These are phyloP conservation scores for Brenthis hecate DNA, from an alignment of 2,888 invertebrate genomes.

Conservation along the genomic window DNA sequence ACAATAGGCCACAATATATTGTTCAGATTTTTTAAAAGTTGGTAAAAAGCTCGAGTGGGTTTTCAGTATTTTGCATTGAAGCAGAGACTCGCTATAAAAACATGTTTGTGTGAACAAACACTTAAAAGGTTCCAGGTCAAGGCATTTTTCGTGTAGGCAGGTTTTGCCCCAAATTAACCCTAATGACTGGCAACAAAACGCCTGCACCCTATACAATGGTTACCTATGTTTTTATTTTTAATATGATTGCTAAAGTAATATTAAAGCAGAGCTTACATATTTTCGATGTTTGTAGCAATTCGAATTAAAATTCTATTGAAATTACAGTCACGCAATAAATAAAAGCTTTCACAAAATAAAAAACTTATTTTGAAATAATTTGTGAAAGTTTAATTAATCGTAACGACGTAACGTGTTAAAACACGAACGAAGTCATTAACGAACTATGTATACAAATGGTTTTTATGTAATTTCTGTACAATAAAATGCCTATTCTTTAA, in stretches of 20 bases:
- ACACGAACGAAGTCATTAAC: neutral
- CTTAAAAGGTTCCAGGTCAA: constrained; percentile 35
- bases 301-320: constrained; percentile 25
- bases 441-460: too few species aligned
- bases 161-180: constrained; percentile 41
- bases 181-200: constrained; percentile 41
- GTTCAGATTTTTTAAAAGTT: constrained; percentile 12
- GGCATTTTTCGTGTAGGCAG: constrained; percentile 34
- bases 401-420: too few species aligned
- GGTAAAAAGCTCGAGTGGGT: constrained; percentile 7
- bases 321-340: constrained; percentile 28
- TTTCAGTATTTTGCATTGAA: constrained; percentile 17
- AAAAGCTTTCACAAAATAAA: constrained; percentile 33
- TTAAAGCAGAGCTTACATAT: constrained; percentile 23
- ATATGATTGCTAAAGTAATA: constrained; percentile 31
- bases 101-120: constrained; percentile 33
- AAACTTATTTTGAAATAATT: constrained; percentile 10
- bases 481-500: too few species aligned
- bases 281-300: constrained; percentile 32
- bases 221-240: constrained; percentile 37
- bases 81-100: constrained; percentile 22
- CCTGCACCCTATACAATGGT: constrained; percentile 25
- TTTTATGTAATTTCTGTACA: too few species aligned
- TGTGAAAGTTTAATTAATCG: too few species aligned
- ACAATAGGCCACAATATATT: constrained; percentile 2